A percentile compares a stretch with the other conserved stretches of the same genome.
Evolutionary conservation across 2,113 vertebrate species (phyloP).

Genomic region (Tachysurus fulvidraco): DNA sequence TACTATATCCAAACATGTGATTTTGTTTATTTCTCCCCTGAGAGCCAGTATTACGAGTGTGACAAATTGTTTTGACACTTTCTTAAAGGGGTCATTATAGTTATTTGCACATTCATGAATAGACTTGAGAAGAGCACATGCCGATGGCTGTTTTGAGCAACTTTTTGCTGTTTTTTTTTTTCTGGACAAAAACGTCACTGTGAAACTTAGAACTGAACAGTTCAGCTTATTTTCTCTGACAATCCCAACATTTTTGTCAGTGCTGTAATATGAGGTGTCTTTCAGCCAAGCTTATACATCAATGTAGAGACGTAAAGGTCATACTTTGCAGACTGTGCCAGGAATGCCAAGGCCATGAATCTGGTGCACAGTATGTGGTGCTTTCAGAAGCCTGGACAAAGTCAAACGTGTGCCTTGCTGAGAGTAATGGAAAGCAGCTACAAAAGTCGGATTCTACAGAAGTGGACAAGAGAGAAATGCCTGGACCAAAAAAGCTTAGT

Average conservation of each 20-base stretch:
- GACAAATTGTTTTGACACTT: slow-evolving; percentile 36
- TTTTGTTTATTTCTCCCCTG: slow-evolving; percentile 23
- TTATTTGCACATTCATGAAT: slow-evolving; percentile 36
- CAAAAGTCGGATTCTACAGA: slow-evolving; percentile 51
- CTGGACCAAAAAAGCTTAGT: slow-evolving; percentile 55
- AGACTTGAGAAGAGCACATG: slow-evolving; percentile 8
- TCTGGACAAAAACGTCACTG: not conserved
- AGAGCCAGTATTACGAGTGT: slow-evolving; percentile 13
- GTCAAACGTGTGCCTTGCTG: slow-evolving; percentile 59
- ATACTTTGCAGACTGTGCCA: slow-evolving; percentile 66
- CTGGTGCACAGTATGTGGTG: slow-evolving; percentile 47
- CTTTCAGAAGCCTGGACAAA: slow-evolving; percentile 51
- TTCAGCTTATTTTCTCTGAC: not conserved
- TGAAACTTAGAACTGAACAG: not conserved
- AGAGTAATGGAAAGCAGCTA: slow-evolving; percentile 54
- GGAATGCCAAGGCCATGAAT: slow-evolving; percentile 57
- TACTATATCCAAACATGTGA: not conserved
- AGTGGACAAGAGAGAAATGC: slow-evolving; percentile 49
- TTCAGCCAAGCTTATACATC: slow-evolving; percentile 57
- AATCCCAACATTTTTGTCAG: not conserved
- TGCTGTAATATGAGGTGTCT: slow-evolving; percentile 24
- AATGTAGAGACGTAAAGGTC: slow-evolving; percentile 46
- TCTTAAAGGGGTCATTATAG: slow-evolving; percentile 18
- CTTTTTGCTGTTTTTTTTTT: slow-evolving; percentile 4
- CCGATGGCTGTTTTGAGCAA: not conserved